These are phyloP conservation scores for Sebastes hopkinsi DNA, from an alignment of 2,797 vertebrate species.

Conservation along the genomic window DNA sequence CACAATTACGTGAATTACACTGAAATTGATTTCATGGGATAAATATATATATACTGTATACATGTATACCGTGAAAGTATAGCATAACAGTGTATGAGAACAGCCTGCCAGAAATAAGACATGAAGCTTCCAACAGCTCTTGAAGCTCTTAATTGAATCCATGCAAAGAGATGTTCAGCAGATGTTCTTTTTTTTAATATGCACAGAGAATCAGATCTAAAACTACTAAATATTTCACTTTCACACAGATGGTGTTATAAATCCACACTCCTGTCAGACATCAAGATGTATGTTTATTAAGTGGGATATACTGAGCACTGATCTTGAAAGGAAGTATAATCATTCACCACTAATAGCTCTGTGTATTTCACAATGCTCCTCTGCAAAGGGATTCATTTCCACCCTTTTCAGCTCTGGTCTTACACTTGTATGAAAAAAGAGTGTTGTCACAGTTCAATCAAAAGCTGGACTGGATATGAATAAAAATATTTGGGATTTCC, in stretches of 20 bases:
- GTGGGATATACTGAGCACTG: neutral
- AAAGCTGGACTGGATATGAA: constrained; percentile 3
- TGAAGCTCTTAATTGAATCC: constrained; percentile 27
- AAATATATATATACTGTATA: too few relatives aligned
- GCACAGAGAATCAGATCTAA: neutral
- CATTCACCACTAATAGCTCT: neutral
- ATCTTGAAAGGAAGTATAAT: neutral
- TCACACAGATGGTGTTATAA: constrained; percentile 2
- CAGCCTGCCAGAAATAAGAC: constrained; percentile 7
- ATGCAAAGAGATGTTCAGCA: constrained; percentile 40
- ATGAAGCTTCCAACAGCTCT: neutral
- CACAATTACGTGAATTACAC: too few relatives aligned
- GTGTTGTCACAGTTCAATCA: constrained; percentile 5
- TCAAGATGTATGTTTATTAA: constrained; percentile 7
- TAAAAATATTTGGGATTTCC: constrained; percentile 14
- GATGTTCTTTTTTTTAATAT: constrained; percentile 24
- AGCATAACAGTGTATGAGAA: too few relatives aligned
- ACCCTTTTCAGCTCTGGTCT: neutral
- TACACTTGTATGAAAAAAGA: neutral
- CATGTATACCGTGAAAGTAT: too few relatives aligned
- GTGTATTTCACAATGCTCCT: neutral
- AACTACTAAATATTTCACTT: neutral
- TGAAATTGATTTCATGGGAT: too few relatives aligned
- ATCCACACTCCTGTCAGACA: neutral
- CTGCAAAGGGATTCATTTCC: neutral